Conservation (phyloP, 2,113 vertebrate genomes). For the Ciconia boyciana region DNA sequence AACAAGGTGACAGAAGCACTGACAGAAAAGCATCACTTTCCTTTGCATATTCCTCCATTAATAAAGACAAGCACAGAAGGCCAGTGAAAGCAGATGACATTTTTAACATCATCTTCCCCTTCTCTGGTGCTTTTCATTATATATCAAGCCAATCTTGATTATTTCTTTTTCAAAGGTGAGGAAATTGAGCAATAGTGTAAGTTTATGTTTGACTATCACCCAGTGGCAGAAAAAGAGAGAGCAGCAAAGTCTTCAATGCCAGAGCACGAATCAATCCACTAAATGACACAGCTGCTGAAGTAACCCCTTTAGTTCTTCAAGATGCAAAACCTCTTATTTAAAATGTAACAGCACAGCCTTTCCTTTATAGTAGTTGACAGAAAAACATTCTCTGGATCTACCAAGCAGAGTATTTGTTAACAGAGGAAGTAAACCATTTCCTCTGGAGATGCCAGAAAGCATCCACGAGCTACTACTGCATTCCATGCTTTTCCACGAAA, state of each 20-base stretch:
- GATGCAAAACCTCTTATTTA: neutral
- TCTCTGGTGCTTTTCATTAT: neutral
- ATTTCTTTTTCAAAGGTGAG: neutral
- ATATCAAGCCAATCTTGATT: neutral
- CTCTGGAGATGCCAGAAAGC: neutral
- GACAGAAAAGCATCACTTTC: neutral
- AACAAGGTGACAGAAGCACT: neutral
- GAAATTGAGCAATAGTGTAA: neutral
- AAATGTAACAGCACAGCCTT: neutral
- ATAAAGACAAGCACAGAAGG: neutral
- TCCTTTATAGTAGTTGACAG: neutral
- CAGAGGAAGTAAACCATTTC: neutral
- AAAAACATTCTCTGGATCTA: neutral
- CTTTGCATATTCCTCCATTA: neutral
- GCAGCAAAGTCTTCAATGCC: neutral
- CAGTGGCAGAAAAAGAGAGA: slow-evolving; percentile 18
- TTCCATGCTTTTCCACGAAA: neutral
- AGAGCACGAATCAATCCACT: neutral
- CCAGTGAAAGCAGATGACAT: neutral
- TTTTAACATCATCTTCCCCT: neutral
- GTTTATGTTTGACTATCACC: slow-evolving; percentile 31
- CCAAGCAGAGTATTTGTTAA: neutral
- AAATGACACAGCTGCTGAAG: neutral
- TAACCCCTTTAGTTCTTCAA: neutral
- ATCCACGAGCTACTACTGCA: neutral